Evolutionary conservation across 2,113 vertebrate genomes (phyloP).

Genomic region (Arenaria interpres): DNA sequence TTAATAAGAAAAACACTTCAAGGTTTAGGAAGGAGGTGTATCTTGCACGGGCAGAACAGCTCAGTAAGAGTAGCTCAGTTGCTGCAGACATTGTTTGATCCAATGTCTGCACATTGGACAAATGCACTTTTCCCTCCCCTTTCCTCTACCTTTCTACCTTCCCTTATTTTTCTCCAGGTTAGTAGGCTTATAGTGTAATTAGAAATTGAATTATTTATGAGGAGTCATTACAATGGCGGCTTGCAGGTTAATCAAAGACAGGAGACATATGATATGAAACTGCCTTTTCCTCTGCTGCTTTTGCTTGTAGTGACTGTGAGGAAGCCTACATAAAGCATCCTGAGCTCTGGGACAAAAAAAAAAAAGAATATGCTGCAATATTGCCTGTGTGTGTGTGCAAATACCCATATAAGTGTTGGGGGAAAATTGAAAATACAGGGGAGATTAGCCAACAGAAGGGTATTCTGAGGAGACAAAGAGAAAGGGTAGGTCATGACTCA

Average conservation of each 20-base stretch:
- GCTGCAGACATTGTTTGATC: slow-evolving; percentile 50
- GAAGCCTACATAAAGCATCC: slow-evolving; percentile 17
- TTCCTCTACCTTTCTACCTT: background rate
- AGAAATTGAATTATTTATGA: slow-evolving; percentile 92
- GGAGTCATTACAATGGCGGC: slow-evolving; percentile 74
- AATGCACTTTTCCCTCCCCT: background rate
- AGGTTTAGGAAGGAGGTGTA: slow-evolving; percentile 27
- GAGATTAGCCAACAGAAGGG: slow-evolving; percentile 17
- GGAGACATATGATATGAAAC: slow-evolving; percentile 58
- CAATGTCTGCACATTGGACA: no score
- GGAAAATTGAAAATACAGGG: slow-evolving; percentile 17
- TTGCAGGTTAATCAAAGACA: slow-evolving; percentile 77
- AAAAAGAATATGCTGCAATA: background rate
- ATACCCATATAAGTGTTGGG: background rate
- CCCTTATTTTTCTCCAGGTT: slow-evolving; percentile 71
- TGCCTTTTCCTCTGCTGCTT: slow-evolving; percentile 59
- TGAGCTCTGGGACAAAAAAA: background rate
- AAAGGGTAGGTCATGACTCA: slow-evolving; percentile 27
- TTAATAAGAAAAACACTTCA: slow-evolving; percentile 2
- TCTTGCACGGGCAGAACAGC: background rate
- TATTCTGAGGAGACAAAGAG: slow-evolving; percentile 20
- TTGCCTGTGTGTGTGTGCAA: background rate
- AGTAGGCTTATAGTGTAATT: slow-evolving; percentile 81
- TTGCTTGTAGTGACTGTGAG: background rate
- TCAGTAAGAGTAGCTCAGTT: slow-evolving; percentile 27